Conservation (phyloP, 1,140 invertebrate species). For the Scylla paramamosain region DNA sequence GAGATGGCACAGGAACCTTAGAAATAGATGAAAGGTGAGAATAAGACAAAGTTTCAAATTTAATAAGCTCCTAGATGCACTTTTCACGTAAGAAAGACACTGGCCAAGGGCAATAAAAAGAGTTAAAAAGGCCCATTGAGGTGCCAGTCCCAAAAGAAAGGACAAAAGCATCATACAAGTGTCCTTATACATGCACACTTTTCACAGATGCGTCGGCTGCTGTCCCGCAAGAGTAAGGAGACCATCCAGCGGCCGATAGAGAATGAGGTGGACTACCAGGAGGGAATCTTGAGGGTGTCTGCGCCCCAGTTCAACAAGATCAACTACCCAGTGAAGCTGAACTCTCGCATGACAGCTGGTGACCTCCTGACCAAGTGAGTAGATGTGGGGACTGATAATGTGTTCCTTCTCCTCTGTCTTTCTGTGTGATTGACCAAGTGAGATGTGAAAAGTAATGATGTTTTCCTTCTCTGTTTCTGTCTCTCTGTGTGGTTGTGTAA, state of each 20-base stretch:
- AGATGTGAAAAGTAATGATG: no score
- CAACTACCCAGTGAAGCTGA: slow-evolving; percentile 81
- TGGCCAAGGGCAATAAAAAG: background rate
- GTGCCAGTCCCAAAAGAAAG: background rate
- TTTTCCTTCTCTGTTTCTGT: no score
- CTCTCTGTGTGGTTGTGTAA: no score
- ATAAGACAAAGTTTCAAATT: no score
- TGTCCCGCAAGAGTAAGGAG: slow-evolving; percentile 79
- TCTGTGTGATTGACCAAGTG: no score
- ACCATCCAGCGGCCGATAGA: slow-evolving; percentile 79
- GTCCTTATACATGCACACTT: no score
- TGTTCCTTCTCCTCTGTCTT: background rate
- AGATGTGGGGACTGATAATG: background rate
- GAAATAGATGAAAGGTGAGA: no score
- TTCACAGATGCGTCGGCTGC: slow-evolving; percentile 80
- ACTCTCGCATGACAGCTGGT: slow-evolving; percentile 81
- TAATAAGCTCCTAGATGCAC: no score
- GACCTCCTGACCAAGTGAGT: slow-evolving; percentile 82
- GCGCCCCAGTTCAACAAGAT: slow-evolving; percentile 82
- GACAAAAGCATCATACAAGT: no score
- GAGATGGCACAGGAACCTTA: no score
- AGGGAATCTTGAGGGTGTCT: slow-evolving; percentile 81
- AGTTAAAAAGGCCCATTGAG: background rate
- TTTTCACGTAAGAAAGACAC: no score
- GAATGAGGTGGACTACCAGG: slow-evolving; percentile 81